Evolutionary conservation across 2,113 vertebrate genomes (phyloP), one percentile per base, ranked within the genome.

Genomic region (Numenius arquata): DNA sequence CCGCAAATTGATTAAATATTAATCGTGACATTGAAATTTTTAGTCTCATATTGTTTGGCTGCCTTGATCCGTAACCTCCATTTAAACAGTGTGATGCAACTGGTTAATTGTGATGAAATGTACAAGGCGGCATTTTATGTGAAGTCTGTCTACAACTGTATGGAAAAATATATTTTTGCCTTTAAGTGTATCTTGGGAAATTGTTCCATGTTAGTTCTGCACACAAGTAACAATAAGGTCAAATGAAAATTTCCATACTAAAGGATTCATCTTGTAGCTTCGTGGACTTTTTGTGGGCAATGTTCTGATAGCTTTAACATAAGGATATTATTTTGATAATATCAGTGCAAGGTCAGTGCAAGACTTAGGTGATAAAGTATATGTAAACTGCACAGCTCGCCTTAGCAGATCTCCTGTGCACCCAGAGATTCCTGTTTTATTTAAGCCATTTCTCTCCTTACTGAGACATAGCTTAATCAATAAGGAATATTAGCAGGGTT

Each of bases 1-100:
- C 90, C 1, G 8, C 85, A 55, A 40, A 85, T 90, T 90, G 68
- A 89, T 94, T 89, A 96, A 97, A 83, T 96, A 90, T 89, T 93
- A 94, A 96, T 93, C 85, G 74, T 80, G 76, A 90, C 84, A 22
- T 59, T 48, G 89, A 75, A 50, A 36, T 43, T 43, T 66, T 96
- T 32, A 36, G 34, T 47, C 41, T 86, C 3, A 1, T 76, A 55
- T 63, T 18, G 13, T 75, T 86, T 89, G 80, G 47, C 82, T 83
- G 74, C 82, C n/a, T 29, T 77, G 66, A 90, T 79, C 93, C 52
- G 3, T 65, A 95, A 43, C 29, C 50, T 89, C 66, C 41, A 4
- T 84, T 93, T 81, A 34, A 89, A 40, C 20, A 73, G n/a, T 0
- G 13, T 62, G 34, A 79, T 89, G 82, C 32, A 52, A 32, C 55